Conservation (phyloP, 1,140 invertebrate genomes). For the Catajapyx aquilonaris region DNA sequence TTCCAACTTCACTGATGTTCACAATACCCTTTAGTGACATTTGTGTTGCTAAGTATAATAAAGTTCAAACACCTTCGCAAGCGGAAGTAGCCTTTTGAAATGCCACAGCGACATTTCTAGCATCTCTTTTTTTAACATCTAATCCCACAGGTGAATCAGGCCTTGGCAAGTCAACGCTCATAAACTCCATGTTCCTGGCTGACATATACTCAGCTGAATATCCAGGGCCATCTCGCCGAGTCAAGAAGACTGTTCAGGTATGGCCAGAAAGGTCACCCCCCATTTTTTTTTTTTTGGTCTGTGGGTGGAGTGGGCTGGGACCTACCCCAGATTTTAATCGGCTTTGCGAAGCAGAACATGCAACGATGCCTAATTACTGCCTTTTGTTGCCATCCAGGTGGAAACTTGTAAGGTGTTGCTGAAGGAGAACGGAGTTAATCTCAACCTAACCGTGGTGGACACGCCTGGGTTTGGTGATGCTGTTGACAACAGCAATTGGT, state of each 20-base stretch:
- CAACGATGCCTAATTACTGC: no score
- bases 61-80: no score
- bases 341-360: no score
- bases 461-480: constrained; percentile 98
- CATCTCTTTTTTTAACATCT: no score
- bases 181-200: constrained; percentile 98
- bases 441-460: constrained; percentile 78
- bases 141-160: constrained; percentile 63
- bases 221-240: constrained; percentile 67
- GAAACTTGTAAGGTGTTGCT: constrained; percentile 81
- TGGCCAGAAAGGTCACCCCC: not conserved
- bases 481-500: constrained; percentile 90
- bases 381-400: constrained; percentile 29
- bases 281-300: not conserved
- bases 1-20: no score
- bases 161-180: constrained; percentile 93
- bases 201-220: constrained; percentile 84
- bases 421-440: constrained; percentile 81
- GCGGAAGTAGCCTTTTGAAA: no score
- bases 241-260: constrained; percentile 68
- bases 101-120: no score
- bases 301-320: no score
- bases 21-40: no score
- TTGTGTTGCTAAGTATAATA: no score
- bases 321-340: no score